A percentile compares a stretch with the other conserved stretches of the same genome.
phyloP scores from a whole-genome alignment of 2,113 vertebrate genomes.

The Mystacornis crossleyi region DNA sequence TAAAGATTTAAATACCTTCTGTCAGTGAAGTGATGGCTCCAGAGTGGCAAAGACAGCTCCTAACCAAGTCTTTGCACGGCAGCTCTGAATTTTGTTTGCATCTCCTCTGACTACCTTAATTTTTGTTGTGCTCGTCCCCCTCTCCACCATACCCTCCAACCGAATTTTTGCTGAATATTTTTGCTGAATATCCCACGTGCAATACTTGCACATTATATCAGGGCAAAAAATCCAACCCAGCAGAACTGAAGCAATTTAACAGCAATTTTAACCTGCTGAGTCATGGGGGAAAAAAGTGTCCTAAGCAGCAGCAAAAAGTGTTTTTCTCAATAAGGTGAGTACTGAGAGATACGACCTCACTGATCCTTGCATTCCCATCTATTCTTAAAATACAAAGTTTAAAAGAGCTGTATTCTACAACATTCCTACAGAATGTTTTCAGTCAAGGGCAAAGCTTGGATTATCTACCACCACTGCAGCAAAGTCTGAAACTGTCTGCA shows the following conservation, averaged over 20 bases:
- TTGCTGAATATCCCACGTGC: conserved; percentile 4
- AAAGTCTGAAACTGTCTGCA: not conserved
- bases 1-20: conserved; percentile 16
- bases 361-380: not conserved
- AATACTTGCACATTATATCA: not conserved
- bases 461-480: not conserved
- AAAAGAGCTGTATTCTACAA: not conserved
- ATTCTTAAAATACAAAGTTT: not conserved
- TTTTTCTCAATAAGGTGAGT: not conserved
- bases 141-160: not conserved
- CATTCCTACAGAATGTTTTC: not conserved
- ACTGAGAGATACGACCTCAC: not conserved
- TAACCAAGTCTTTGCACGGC: not conserved
- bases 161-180: conserved; percentile 30
- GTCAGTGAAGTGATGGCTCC: not conserved
- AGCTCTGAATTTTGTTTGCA: not conserved
- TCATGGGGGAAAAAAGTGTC: not conserved
- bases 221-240: not conserved
- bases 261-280: conserved; percentile 39
- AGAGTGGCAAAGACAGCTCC: not conserved
- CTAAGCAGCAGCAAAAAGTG: not conserved
- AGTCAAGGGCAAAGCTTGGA: not conserved
- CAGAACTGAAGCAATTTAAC: conserved; percentile 19
- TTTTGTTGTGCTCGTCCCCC: not conserved
- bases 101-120: not conserved